These are phyloP conservation scores for Lanius collurio DNA, from an alignment of 2,113 vertebrate species.

Conservation along the genomic window DNA sequence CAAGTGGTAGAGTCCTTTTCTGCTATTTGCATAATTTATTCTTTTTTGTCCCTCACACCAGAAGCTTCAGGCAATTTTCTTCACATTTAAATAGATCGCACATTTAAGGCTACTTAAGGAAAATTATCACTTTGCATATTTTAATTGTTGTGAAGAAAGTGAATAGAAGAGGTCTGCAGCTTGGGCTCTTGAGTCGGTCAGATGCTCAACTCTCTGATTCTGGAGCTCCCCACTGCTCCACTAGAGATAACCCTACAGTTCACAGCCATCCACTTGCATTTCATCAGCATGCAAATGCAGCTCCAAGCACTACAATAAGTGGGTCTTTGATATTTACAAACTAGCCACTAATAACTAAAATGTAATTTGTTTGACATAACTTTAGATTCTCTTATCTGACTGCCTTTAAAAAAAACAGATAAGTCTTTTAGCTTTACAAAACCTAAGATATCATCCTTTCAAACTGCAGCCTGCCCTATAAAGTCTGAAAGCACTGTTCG, in stretches of 20 bases:
- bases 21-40: constrained; percentile 99
- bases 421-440: constrained; percentile 70
- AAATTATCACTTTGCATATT: constrained; percentile 99
- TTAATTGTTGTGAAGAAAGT: constrained; percentile 99
- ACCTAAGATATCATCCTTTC: constrained; percentile 61
- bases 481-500: constrained; percentile 63
- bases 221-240: constrained; percentile 89
- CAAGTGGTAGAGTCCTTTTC: constrained; percentile 98
- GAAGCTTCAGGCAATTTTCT: constrained; percentile 99
- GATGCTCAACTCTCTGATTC: constrained; percentile 89
- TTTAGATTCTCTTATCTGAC: constrained; percentile 88
- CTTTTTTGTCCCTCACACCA: constrained; percentile 88
- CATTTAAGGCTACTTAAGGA: constrained; percentile 99
- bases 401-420: constrained; percentile 60
- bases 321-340: constrained; percentile 99
- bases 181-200: constrained; percentile 95
- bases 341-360: constrained; percentile 96
- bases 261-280: constrained; percentile 94
- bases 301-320: constrained; percentile 88
- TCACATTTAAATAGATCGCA: constrained; percentile 99
- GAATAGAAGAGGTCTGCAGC: constrained; percentile 98
- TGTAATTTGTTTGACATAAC: constrained; percentile 96
- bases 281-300: constrained; percentile 99
- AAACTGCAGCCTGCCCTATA: constrained; percentile 60
- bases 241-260: constrained; percentile 97